Evolutionary conservation across 1,140 invertebrate species (phyloP).

Genomic region (Amphibalanus amphitrite): DNA sequence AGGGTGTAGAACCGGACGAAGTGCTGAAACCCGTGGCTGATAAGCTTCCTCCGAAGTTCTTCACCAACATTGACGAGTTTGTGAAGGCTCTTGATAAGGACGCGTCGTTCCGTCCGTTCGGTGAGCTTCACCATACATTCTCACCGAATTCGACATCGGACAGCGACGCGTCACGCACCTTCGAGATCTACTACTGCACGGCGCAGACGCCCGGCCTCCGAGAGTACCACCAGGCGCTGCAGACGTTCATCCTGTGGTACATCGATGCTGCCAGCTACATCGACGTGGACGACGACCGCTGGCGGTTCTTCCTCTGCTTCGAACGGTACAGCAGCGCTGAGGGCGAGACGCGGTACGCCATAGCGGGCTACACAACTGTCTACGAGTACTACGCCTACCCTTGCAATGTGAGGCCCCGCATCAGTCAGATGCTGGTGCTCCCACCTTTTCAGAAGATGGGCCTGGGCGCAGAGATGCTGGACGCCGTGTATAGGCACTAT

Average conservation of each 20-base stretch:
- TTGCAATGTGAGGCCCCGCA: slow-evolving; percentile 58
- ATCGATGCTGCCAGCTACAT: slow-evolving; percentile 87
- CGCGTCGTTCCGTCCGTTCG: slow-evolving; percentile 47
- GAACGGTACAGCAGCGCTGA: slow-evolving; percentile 31
- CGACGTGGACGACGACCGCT: slow-evolving; percentile 78
- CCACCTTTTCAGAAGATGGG: slow-evolving; percentile 76
- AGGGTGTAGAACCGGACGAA: slow-evolving; percentile 52
- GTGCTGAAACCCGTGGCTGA: slow-evolving; percentile 46
- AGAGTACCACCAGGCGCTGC: slow-evolving; percentile 62
- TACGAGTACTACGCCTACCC: slow-evolving; percentile 94
- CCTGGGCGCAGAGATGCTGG: slow-evolving; percentile 54
- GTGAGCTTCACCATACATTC: slow-evolving; percentile 44
- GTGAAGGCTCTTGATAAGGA: slow-evolving; percentile 43
- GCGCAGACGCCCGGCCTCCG: slow-evolving; percentile 48
- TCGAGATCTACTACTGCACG: slow-evolving; percentile 64
- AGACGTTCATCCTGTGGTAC: slow-evolving; percentile 86
- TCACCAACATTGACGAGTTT: slow-evolving; percentile 51
- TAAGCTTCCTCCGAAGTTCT: slow-evolving; percentile 36
- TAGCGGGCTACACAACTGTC: slow-evolving; percentile 72
- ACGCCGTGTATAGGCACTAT: slow-evolving; percentile 61
- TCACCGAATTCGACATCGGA: slow-evolving; percentile 8
- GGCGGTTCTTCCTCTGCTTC: slow-evolving; percentile 82
- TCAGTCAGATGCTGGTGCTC: slow-evolving; percentile 77
- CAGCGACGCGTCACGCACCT: slow-evolving; percentile 24
- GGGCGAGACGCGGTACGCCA: slow-evolving; percentile 46